Conservation (phyloP, 1,140 invertebrate genomes). For the Hyles vespertilio region DNA sequence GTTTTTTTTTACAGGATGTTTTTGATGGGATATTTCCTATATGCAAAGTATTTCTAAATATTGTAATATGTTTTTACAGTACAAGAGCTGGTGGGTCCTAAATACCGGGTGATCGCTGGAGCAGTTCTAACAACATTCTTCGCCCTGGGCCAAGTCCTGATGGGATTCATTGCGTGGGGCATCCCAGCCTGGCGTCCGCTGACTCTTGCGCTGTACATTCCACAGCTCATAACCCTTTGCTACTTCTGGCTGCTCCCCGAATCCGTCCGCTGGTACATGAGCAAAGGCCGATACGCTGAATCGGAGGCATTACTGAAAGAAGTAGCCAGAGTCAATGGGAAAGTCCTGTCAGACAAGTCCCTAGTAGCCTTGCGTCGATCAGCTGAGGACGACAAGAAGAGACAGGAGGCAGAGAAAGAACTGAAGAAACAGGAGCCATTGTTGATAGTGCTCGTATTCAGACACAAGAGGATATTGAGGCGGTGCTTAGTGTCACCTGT, state of each 20-base stretch:
- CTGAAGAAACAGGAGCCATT: slow-evolving; percentile 21
- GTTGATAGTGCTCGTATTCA: slow-evolving; percentile 71
- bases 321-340: slow-evolving; percentile 81
- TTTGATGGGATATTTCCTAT: too few species aligned
- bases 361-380: slow-evolving; percentile 46
- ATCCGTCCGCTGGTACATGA: slow-evolving; percentile 85
- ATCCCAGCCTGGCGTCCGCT: slow-evolving; percentile 82
- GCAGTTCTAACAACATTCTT: slow-evolving; percentile 81
- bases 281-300: slow-evolving; percentile 80
- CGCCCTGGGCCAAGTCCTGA: slow-evolving; percentile 81
- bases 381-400: slow-evolving; percentile 8
- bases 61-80: slow-evolving; percentile 62
- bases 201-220: slow-evolving; percentile 80
- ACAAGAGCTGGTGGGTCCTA: slow-evolving; percentile 84
- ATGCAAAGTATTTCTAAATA: too few species aligned
- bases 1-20: too few species aligned
- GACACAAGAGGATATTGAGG: slow-evolving; percentile 72
- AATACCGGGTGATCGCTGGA: slow-evolving; percentile 82
- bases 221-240: slow-evolving; percentile 78
- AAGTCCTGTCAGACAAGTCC: slow-evolving; percentile 70
- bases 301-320: slow-evolving; percentile 77
- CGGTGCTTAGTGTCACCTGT: slow-evolving; percentile 78
- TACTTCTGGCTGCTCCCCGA: slow-evolving; percentile 79
- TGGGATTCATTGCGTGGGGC: slow-evolving; percentile 81
- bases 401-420: slow-evolving; percentile 18